Evolutionary conservation across 2,888 invertebrate species (phyloP).

Genomic region (Drosophila flavopinicola): DNA sequence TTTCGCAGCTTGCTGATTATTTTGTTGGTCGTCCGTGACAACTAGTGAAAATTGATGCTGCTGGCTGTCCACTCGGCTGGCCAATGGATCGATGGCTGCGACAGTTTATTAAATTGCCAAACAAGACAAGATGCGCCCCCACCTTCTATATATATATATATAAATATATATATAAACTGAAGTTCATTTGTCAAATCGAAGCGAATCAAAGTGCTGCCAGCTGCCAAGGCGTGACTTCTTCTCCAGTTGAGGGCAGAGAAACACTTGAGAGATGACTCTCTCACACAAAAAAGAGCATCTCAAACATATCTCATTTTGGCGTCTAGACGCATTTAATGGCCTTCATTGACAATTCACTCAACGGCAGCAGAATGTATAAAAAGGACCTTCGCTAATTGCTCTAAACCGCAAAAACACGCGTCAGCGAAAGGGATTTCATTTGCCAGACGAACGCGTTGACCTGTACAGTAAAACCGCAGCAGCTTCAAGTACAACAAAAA

Average conservation of each 20-base stretch:
- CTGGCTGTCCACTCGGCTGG: slow-evolving; percentile 60
- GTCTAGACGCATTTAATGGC: slow-evolving; percentile 69
- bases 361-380: neutral
- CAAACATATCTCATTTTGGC: slow-evolving; percentile 16
- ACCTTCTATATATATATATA: too few species aligned
- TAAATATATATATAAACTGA: too few species aligned
- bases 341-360: slow-evolving; percentile 54
- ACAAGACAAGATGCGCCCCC: slow-evolving; percentile 35
- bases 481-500: slow-evolving; percentile 18
- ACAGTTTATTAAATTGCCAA: slow-evolving; percentile 73
- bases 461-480: slow-evolving; percentile 10
- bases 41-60: slow-evolving; percentile 73
- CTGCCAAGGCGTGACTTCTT: slow-evolving; percentile 34
- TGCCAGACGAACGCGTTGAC: slow-evolving; percentile 27
- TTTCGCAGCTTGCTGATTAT: slow-evolving; percentile 53
- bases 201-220: slow-evolving; percentile 14
- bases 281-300: slow-evolving; percentile 1
- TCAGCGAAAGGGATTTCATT: slow-evolving; percentile 58
- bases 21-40: slow-evolving; percentile 62
- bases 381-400: slow-evolving; percentile 62
- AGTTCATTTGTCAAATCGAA: slow-evolving; percentile 57
- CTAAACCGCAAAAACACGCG: slow-evolving; percentile 53
- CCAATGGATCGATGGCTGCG: slow-evolving; percentile 38
- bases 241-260: slow-evolving; percentile 31
- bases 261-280: too few species aligned